Evolutionary conservation across 1,140 invertebrate genomes (phyloP), one percentile per base, ranked within the genome.

Genomic region (Macrotrachela quadricornifera): DNA sequence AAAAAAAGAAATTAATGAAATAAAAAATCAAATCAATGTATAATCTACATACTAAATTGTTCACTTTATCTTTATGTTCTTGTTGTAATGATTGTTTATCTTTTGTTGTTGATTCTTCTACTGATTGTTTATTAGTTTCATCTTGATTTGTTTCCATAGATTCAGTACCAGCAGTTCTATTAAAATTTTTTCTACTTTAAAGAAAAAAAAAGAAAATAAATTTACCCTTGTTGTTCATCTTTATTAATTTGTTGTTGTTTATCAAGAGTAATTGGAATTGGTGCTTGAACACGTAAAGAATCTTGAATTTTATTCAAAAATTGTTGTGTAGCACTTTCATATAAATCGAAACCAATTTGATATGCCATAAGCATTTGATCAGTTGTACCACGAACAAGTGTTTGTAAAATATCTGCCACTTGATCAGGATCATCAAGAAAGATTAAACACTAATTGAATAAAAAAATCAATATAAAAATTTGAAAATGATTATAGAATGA

Each of bases 271-370:
- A 43, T 17, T 43, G 42, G 14, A 43, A n/a, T 43, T 17, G 14
- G 42, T 43, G 14, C 16, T 43, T n/a, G 16, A 43, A n/a, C 14
- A 51, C 52, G 42, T 51, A 54, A 30, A 16, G 14, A 3, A 54
- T 21, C 39, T 54, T 48, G 21, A 40, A 54, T 36, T 48, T 21
- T 14, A 38, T 39, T 16, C 16, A 57, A 50, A 41, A 96, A 95
- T 64, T 96, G 87, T 71, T 99, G 94, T 0, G 90, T 95, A 0
- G 91, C 92, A 56, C 86, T 94, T 70, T 99, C 92, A 64, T 97
- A 97, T 56, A 97, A 74, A 76, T 99, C 92, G 74, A 97, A 97
- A 0, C 81, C 88, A 61, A 99, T 95, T 74, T 97, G 92, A 71
- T 92, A 96, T 0, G 86, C 90, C 86, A 96, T 95, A 8, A 96